Conservation (phyloP, 2,113 vertebrate genomes). For the Perca schrenkii region DNA sequence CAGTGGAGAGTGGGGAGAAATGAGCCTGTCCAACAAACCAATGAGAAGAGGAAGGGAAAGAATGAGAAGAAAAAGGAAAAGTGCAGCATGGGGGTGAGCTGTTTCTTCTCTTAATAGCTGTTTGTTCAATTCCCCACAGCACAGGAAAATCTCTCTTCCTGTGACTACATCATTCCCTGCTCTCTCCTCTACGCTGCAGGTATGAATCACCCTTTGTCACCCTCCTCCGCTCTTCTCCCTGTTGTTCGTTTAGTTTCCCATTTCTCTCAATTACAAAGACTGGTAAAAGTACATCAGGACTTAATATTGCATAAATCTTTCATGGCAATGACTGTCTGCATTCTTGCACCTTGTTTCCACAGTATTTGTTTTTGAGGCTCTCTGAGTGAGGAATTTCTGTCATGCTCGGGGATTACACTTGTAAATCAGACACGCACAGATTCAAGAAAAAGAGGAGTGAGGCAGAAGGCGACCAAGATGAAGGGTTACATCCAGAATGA, state of each 20-base stretch:
- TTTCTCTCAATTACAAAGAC: slow-evolving; percentile 73
- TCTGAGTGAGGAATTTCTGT: slow-evolving; percentile 41
- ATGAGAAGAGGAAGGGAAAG: slow-evolving; percentile 42
- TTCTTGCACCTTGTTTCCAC: slow-evolving; percentile 39
- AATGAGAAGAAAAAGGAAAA: slow-evolving; percentile 39
- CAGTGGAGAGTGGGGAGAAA: slow-evolving; percentile 58
- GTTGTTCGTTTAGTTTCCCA: slow-evolving; percentile 68
- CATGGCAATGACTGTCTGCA: slow-evolving; percentile 23
- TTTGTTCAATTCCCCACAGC: slow-evolving; percentile 67
- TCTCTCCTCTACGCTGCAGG: slow-evolving; percentile 48
- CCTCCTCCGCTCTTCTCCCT: slow-evolving; percentile 64
- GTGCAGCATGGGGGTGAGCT: slow-evolving; percentile 39
- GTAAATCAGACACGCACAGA: slow-evolving; percentile 56
- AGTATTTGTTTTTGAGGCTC: slow-evolving; percentile 52
- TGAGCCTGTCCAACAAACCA: slow-evolving; percentile 61
- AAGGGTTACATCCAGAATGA: slow-evolving; percentile 45
- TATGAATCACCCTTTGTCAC: slow-evolving; percentile 77
- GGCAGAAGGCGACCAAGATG: slow-evolving; percentile 37
- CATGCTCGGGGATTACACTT: slow-evolving; percentile 57
- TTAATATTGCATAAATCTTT: slow-evolving; percentile 68
- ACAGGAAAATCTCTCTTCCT: slow-evolving; percentile 61
- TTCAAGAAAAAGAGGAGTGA: slow-evolving; percentile 16
- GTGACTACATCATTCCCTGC: slow-evolving; percentile 67
- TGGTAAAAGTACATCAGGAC: slow-evolving; percentile 72
- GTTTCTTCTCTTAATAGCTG: slow-evolving; percentile 68